Conservation (phyloP, 2,797 vertebrate species). For the Amniataba percoides region DNA sequence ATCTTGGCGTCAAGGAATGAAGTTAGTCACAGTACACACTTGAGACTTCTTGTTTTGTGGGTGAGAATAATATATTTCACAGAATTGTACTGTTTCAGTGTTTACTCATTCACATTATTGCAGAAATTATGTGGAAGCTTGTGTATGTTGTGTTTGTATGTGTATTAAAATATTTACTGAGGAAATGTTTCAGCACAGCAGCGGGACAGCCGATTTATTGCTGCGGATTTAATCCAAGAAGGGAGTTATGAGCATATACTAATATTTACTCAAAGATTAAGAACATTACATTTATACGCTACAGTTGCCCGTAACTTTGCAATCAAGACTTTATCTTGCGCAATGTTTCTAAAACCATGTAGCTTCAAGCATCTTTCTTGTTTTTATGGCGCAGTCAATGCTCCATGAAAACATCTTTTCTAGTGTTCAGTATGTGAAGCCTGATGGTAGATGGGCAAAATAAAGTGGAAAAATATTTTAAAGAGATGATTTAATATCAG, state of each 20-base stretch:
- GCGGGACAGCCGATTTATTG: slow-evolving; percentile 4
- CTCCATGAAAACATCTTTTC: not conserved
- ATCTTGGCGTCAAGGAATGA: not conserved
- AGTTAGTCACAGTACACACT: not conserved
- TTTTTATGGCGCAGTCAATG: not conserved
- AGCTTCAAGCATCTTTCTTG: not conserved
- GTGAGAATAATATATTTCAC: not conserved
- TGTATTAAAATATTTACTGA: slow-evolving; percentile 36
- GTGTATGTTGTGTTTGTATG: not conserved
- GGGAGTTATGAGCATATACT: slow-evolving; percentile 8
- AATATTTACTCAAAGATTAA: slow-evolving; percentile 44
- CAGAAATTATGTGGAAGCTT: slow-evolving; percentile 1
- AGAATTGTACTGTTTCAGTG: not conserved
- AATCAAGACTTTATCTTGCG: not conserved
- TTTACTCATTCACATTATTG: not conserved
- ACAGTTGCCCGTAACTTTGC: not conserved
- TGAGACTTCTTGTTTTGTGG: not conserved
- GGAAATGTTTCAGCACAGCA: slow-evolving; percentile 11
- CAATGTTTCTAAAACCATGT: not conserved
- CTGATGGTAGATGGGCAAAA: not conserved
- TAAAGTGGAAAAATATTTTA: not conserved
- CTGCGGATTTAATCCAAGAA: not conserved
- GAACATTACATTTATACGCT: not conserved
- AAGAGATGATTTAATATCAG: not conserved
- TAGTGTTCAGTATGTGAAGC: not conserved